Evolutionary conservation across 2,888 invertebrate species (phyloP).

Genomic region (Lasius platythorax): DNA sequence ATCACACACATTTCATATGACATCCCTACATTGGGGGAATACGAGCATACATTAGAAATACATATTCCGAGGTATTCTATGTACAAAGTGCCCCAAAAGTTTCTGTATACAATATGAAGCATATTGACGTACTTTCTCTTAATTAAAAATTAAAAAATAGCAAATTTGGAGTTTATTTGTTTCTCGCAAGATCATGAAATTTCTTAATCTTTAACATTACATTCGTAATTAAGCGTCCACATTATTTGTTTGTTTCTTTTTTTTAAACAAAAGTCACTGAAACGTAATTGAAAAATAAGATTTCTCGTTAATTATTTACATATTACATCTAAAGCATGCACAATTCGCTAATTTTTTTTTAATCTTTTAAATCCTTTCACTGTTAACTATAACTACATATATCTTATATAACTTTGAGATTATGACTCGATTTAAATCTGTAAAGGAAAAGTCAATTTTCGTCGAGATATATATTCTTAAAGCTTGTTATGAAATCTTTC

Average conservation of each 20-base stretch:
- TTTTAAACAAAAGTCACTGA: neutral
- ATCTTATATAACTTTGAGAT: neutral
- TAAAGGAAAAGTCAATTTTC: neutral
- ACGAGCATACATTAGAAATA: constrained; percentile 28
- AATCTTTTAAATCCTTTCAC: neutral
- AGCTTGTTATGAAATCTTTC: neutral
- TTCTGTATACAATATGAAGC: neutral
- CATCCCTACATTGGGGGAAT: constrained; percentile 27
- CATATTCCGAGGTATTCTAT: constrained; percentile 23
- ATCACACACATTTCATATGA: constrained; percentile 56
- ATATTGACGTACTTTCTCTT: neutral
- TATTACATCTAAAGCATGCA: neutral
- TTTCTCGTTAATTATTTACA: neutral
- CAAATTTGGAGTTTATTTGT: neutral
- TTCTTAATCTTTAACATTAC: neutral
- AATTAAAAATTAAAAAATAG: neutral
- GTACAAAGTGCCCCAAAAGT: too few relatives aligned
- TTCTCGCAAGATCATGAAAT: neutral
- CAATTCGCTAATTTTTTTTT: neutral
- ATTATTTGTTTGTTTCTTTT: neutral
- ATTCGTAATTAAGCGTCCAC: neutral
- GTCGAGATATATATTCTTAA: neutral
- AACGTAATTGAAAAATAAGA: constrained; percentile 8
- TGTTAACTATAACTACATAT: neutral
- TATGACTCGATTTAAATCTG: neutral